These are phyloP conservation scores for Meteorus cinctellus DNA, from an alignment of 2,888 invertebrate genomes.

Conservation along the genomic window DNA sequence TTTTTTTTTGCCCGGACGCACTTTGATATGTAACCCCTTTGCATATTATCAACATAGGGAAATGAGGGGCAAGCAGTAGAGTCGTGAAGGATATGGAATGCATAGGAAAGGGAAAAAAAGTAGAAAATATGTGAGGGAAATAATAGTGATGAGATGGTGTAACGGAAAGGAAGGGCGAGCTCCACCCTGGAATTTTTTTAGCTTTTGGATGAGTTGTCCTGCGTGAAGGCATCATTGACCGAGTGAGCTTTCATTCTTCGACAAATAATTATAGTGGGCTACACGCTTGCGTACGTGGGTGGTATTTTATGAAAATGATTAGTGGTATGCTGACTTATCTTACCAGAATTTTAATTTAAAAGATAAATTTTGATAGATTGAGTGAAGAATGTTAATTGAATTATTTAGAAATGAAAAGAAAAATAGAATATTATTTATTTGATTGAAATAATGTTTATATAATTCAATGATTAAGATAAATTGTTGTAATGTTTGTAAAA, in stretches of 20 bases:
- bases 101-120: background rate
- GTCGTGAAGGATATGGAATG: too few species aligned
- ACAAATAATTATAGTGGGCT: background rate
- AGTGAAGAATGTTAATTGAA: too few species aligned
- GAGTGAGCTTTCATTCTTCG: background rate
- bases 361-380: too few species aligned
- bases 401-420: too few species aligned
- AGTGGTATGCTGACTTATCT: too few species aligned
- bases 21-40: background rate
- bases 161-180: background rate
- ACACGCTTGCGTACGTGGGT: background rate
- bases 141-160: background rate
- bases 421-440: too few species aligned
- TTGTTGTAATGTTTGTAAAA: too few species aligned
- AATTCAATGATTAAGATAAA: too few species aligned
- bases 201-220: background rate
- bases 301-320: background rate
- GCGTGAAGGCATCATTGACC: conserved; percentile 22
- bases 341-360: too few species aligned
- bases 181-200: background rate
- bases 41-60: background rate
- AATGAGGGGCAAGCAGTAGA: background rate
- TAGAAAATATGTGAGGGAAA: background rate
- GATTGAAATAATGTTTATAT: too few species aligned
- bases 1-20: background rate